Percentiles rank a stretch among this genome's conserved stretches.
These are phyloP conservation scores for Strix uralensis DNA, from an alignment of 2,113 vertebrate genomes.

Conservation along the genomic window DNA sequence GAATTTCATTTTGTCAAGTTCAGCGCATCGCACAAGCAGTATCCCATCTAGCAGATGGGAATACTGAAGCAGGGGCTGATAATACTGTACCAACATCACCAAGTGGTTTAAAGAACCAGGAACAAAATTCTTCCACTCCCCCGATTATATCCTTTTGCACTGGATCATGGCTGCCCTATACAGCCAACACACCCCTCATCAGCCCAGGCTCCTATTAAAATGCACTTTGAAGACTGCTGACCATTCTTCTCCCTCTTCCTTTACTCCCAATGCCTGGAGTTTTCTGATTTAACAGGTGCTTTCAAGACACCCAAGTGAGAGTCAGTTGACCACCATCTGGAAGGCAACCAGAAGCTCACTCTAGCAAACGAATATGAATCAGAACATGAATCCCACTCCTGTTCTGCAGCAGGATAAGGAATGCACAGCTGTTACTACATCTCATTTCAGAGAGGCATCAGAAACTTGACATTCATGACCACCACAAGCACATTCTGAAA, in stretches of 20 bases:
- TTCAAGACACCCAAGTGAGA: background rate
- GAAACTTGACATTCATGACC: conserved; percentile 26
- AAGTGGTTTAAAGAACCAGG: background rate
- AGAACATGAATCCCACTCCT: background rate
- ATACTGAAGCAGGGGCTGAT: background rate
- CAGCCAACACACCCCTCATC: background rate
- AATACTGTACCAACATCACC: background rate
- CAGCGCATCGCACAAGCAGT: background rate
- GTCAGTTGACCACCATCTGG: background rate
- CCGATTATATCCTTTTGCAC: background rate
- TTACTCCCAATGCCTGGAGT: background rate
- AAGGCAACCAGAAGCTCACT: background rate
- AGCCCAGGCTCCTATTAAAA: background rate
- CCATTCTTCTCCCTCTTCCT: background rate
- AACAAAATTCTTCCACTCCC: background rate
- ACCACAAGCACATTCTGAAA: conserved; percentile 37
- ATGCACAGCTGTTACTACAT: conserved; percentile 50
- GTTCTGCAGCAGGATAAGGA: background rate
- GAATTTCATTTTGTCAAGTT: background rate
- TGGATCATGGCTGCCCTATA: background rate
- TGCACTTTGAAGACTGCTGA: background rate
- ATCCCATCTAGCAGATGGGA: background rate
- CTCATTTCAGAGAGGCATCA: conserved; percentile 40
- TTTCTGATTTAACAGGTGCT: background rate
- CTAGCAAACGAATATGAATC: background rate